Evolutionary conservation across 2,113 vertebrate genomes (phyloP), one percentile per base, ranked within the genome.

Genomic region (Panurus biarmicus): DNA sequence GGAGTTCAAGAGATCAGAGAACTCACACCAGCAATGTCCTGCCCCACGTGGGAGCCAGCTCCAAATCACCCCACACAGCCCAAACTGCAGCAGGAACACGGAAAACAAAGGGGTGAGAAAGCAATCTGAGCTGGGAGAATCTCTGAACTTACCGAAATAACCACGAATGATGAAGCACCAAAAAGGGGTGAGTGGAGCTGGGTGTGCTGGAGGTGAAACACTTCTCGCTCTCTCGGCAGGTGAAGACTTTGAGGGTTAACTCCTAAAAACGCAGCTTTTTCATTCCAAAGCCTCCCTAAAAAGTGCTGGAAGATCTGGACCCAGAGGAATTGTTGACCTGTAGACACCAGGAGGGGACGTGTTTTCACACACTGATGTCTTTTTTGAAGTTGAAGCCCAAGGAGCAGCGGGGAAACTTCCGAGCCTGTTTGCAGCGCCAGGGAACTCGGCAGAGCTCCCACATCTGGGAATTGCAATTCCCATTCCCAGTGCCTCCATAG

Each of bases 381-480:
- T 56, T 56, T 44, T 44, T 78, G 53, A 93, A 33, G n/a, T 21
- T 53, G 22, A 89, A 72, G 50, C 38, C 70, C 48, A 36, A 33
- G 54, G 83, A 89, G 54, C 96, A 96, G 85, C 74, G 8, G 93
- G 89, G 78, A 56, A 62, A 15, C 85, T 95, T 96, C 92, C 74
- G 36, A 60, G n/a, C 7, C 47, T 31, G 3, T 28, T 14, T 26
- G 42, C 28, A 84, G 60, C 0, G 1, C 54, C 80, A 67, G 36
- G 71, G 58, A 83, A 47, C 33, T 79, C 57, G 3, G 85, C 88
- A 78, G 90, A 92, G 51, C 36, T 85, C 75, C 82, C 50, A 26
- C 48, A 24, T 60, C 58, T 86, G 62, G 64, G 72, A 77, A 86
- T 13, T 77, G 38, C 45, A 45, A 82, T 9, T 67, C 84, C 84